These are phyloP conservation scores for Acrobasis suavella DNA, from an alignment of 2,888 invertebrate species.

Conservation along the genomic window DNA sequence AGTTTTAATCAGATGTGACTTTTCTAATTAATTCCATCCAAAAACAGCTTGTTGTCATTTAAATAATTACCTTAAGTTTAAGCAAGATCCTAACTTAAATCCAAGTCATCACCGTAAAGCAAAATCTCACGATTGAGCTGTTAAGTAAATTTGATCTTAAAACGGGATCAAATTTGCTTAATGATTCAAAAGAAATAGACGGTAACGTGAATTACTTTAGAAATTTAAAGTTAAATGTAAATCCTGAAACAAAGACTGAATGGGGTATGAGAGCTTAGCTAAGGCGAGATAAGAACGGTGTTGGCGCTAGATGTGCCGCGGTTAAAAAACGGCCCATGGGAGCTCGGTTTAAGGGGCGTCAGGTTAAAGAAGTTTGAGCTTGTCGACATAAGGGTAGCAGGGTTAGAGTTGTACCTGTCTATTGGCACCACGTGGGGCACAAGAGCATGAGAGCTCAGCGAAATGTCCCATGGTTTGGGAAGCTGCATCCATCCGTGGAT, in stretches of 20 bases:
- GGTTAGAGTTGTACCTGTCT: too few species aligned
- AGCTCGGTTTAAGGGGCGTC: too few species aligned
- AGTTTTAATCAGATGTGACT: neutral
- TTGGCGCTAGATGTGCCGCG: too few species aligned
- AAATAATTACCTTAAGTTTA: conserved; percentile 42
- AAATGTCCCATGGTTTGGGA: too few species aligned
- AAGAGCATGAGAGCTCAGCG: too few species aligned
- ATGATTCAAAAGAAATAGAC: conserved; percentile 26
- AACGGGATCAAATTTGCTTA: conserved; percentile 38
- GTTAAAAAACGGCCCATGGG: too few species aligned
- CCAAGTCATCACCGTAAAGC: conserved; percentile 47
- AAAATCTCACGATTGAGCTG: conserved; percentile 38
- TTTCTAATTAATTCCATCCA: neutral
- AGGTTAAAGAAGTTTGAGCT: too few species aligned
- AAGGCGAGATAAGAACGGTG: conserved; percentile 47
- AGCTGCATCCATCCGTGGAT: too few species aligned
- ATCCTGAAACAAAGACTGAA: conserved; percentile 43
- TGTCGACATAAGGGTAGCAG: too few species aligned
- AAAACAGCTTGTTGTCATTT: conserved; percentile 45
- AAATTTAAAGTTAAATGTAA: conserved; percentile 29
- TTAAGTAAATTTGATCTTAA: conserved; percentile 41
- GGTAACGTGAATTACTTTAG: conserved; percentile 9
- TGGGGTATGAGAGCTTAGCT: conserved; percentile 48
- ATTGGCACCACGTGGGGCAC: too few species aligned
- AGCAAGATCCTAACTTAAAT: conserved; percentile 41